Conservation (phyloP, 2,888 invertebrate genomes). For the Netelia virgata region DNA sequence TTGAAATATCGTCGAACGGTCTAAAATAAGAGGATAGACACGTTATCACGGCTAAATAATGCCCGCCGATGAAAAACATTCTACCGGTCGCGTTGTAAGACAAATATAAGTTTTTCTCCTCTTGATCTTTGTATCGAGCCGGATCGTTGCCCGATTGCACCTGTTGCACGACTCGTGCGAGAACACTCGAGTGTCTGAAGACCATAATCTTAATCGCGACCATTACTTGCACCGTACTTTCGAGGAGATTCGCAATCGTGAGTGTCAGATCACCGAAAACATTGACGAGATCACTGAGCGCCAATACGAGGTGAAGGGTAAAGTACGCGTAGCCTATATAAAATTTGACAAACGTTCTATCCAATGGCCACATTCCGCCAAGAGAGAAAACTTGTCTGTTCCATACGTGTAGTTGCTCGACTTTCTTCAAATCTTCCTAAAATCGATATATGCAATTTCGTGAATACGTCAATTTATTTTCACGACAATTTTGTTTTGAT, state of each 20-base stretch:
- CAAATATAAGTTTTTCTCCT: slow-evolving; percentile 67
- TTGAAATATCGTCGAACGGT: slow-evolving; percentile 47
- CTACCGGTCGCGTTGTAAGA: slow-evolving; percentile 59
- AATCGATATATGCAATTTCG: neutral
- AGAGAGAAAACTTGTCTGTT: slow-evolving; percentile 1
- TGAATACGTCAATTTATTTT: neutral
- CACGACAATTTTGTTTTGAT: neutral
- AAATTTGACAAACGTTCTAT: neutral
- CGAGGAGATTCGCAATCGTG: slow-evolving; percentile 1
- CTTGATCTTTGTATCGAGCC: slow-evolving; percentile 53
- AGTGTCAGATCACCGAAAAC: neutral
- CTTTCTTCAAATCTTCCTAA: slow-evolving; percentile 28
- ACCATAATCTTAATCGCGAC: slow-evolving; percentile 63
- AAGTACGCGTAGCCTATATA: slow-evolving; percentile 9
- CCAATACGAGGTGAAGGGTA: neutral
- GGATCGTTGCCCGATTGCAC: slow-evolving; percentile 49
- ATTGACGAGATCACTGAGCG: neutral
- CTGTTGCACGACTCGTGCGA: slow-evolving; percentile 51
- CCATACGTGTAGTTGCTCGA: slow-evolving; percentile 5
- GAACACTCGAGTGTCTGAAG: slow-evolving; percentile 56
- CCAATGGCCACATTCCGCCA: slow-evolving; percentile 19
- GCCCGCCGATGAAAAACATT: slow-evolving; percentile 49
- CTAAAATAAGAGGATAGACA: slow-evolving; percentile 61
- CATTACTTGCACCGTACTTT: slow-evolving; percentile 59
- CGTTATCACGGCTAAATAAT: slow-evolving; percentile 48